Base-by-base conservation (phyloP, 1,140 invertebrate genomes). In the Aradophagus sp. region DNA sequence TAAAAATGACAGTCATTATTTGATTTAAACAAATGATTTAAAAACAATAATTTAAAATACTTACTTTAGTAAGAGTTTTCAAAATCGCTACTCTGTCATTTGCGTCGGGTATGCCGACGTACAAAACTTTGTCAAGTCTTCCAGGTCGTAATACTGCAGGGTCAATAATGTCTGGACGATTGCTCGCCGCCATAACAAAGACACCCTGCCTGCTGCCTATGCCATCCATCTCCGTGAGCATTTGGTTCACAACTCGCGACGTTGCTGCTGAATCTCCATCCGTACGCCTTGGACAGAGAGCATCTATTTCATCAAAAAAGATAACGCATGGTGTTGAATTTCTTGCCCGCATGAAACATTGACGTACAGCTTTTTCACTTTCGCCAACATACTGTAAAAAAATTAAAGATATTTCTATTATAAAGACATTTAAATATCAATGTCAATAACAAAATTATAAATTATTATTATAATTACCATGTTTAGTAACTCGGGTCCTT, bases 261-360 rank as follows among this genome's bases (percentile, higher is more conserved):
- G 89, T 89, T 0, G 91, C 89, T 3, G 90, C 89, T 69, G 88
- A 89, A 62, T 93, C 92, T 39, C 88, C 90, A 38, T 93, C 91
- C 4, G 91, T 92, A 79, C 97, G 87, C 76, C 93, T 93, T 0
- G 97, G 97, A 83, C 97, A 99, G 5, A 99, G 81, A 0, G 98
- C 94, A 86, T 99, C 98, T 63, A 99, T 90, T 86, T 99, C 98
- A 83, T 99, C 98, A 84, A 99, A 99, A 86, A 99, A 99, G 80
- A 99, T 99, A 8, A 99, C 96, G 86, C 98, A 99, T 0, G 98
- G 98, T 0, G 95, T 89, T 0, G 97, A 98, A 84, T 98, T 97
- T 32, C 93, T 85, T 0, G 97, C 98, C 66, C 97, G 88, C 78
- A 95, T 91, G 81, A 99, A 99, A 76, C 97, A 95, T 14, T 96